Percentiles rank a stretch among this genome's conserved stretches.
Conservation (phyloP, 1,140 invertebrate species). For the Antheraea mylitta region DNA sequence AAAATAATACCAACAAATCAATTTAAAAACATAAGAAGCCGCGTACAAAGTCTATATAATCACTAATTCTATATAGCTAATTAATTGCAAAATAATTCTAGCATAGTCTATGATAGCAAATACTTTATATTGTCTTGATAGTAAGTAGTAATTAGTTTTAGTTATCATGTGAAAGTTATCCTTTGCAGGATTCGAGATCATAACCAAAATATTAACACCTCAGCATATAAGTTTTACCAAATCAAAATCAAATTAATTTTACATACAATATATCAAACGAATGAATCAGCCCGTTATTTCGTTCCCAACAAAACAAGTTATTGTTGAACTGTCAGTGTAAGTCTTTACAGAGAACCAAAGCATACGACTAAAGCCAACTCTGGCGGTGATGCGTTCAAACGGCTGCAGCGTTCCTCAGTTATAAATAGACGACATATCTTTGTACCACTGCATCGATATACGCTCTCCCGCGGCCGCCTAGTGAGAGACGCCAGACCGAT, state of each 20-base stretch:
- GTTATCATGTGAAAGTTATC: no score
- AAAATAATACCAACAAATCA: no score
- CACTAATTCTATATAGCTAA: no score
- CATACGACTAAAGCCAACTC: slow-evolving; percentile 44
- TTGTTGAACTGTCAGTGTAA: slow-evolving; percentile 12
- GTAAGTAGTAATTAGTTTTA: no score
- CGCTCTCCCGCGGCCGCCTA: slow-evolving; percentile 61
- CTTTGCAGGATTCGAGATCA: no score
- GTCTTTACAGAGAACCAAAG: slow-evolving; percentile 33
- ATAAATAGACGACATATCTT: slow-evolving; percentile 73
- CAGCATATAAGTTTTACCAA: no score
- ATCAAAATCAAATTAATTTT: background rate
- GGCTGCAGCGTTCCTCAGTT: slow-evolving; percentile 54
- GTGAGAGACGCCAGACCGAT: slow-evolving; percentile 57
- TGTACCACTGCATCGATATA: slow-evolving; percentile 52
- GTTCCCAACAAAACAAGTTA: slow-evolving; percentile 9
- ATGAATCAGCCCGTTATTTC: background rate
- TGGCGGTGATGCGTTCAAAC: slow-evolving; percentile 43
- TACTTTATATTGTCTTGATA: no score
- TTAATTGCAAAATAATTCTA: no score
- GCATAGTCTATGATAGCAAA: no score
- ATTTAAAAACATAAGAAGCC: no score
- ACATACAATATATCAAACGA: background rate
- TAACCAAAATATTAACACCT: no score
- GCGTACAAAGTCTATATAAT: no score